phyloP scores from a whole-genome alignment of 2,797 vertebrate genomes.

The Petrocephalus schoutedeni region DNA sequence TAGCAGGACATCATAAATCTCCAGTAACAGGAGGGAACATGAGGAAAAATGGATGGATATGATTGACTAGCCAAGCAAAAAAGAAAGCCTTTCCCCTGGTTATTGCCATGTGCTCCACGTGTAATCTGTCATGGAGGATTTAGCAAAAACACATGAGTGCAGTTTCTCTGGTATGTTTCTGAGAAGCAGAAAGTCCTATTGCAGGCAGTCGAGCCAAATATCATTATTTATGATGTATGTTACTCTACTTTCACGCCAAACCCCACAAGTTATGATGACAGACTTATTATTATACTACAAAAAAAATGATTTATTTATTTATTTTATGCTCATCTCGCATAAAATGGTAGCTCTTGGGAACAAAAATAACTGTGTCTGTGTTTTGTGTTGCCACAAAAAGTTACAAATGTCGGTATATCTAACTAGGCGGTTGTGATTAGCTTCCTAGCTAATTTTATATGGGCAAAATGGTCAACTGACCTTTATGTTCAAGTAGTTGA shows the following conservation, averaged over 20 bases:
- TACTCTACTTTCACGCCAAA: background rate
- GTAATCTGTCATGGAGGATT: constrained; percentile 8
- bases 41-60: background rate
- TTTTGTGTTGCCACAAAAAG: background rate
- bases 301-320: background rate
- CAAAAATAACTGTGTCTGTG: background rate
- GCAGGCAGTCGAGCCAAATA: background rate
- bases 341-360: background rate
- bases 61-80: background rate
- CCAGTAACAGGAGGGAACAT: background rate
- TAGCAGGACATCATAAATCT: background rate
- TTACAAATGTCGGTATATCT: background rate
- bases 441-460: background rate
- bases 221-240: background rate
- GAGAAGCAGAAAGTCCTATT: background rate
- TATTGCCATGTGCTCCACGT: background rate
- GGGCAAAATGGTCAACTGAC: background rate
- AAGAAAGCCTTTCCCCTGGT: background rate
- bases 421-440: background rate
- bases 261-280: background rate
- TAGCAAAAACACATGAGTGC: background rate
- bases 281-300: background rate
- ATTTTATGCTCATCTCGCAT: background rate
- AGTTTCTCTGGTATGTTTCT: background rate
- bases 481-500: background rate